Evolutionary conservation across 2,797 vertebrate genomes (phyloP).

Genomic region (Diplodus puntazzo): DNA sequence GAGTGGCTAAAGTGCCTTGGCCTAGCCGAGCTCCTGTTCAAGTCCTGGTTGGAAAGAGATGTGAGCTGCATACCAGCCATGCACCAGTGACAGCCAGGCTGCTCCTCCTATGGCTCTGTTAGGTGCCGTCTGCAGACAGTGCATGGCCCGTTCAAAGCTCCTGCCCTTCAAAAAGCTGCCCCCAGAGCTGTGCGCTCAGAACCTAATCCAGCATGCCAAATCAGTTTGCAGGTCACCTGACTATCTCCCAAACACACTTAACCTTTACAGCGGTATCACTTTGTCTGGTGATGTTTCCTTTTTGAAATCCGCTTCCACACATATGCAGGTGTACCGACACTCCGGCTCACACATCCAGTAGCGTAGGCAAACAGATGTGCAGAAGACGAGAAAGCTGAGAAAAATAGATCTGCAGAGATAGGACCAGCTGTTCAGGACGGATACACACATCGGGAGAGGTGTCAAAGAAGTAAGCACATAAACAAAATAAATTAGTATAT

Average conservation of each 20-base stretch:
- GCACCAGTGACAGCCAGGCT: conserved; percentile 60
- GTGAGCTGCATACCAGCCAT: conserved; percentile 82
- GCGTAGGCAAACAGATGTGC: conserved; percentile 72
- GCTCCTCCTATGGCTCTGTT: conserved; percentile 64
- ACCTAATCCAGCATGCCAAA: conserved; percentile 70
- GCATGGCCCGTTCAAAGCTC: conserved; percentile 59
- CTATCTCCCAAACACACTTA: conserved; percentile 68
- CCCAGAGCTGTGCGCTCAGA: conserved; percentile 53
- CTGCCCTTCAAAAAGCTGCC: conserved; percentile 64
- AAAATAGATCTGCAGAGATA: conserved; percentile 50
- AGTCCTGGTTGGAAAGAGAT: conserved; percentile 80
- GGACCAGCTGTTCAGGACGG: conserved; percentile 69
- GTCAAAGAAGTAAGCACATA: conserved; percentile 52
- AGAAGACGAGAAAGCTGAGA: conserved; percentile 59
- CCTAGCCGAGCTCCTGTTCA: conserved; percentile 61
- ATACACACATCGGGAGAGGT: conserved; percentile 46
- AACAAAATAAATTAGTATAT: conserved; percentile 44
- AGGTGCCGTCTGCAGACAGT: conserved; percentile 64
- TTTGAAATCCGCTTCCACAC: conserved; percentile 61
- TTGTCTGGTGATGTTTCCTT: conserved; percentile 66
- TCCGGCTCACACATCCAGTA: conserved; percentile 57
- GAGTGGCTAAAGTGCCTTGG: conserved; percentile 59
- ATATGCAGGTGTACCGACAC: conserved; percentile 60
- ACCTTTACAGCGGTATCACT: conserved; percentile 66
- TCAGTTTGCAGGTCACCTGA: conserved; percentile 61